These are phyloP conservation scores for Seriola quinqueradiata DNA, from an alignment of 2,113 vertebrate genomes.

Conservation along the genomic window DNA sequence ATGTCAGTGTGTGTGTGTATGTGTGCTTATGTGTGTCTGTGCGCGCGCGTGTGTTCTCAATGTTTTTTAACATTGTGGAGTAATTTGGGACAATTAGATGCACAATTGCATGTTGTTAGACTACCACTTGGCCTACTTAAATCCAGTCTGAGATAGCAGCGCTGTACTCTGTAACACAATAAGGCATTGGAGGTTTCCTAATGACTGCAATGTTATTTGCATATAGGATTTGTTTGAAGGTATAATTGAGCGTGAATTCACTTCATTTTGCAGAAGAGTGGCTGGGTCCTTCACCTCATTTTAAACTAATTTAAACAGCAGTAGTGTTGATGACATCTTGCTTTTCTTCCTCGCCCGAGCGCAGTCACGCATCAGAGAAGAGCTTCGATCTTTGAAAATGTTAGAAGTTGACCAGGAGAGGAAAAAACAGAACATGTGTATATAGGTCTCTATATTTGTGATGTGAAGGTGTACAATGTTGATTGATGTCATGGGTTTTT, in stretches of 20 bases:
- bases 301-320: constrained; percentile 29
- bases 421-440: constrained; percentile 27
- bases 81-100: constrained; percentile 25
- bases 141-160: constrained; percentile 20
- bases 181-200: constrained; percentile 14
- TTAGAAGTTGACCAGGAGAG: not conserved
- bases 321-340: not conserved
- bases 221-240: constrained; percentile 16
- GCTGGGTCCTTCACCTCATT: constrained; percentile 17
- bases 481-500: constrained; percentile 24
- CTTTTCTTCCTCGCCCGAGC: constrained; percentile 1
- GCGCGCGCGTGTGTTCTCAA: not conserved
- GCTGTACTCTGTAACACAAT: constrained; percentile 34
- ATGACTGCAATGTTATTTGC: constrained; percentile 26
- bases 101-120: constrained; percentile 48
- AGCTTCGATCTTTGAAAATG: not conserved
- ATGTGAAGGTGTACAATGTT: constrained; percentile 61
- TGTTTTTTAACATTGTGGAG: constrained; percentile 32
- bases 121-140: constrained; percentile 49
- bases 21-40: not conserved
- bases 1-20: not conserved
- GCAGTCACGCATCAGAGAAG: not conserved
- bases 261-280: constrained; percentile 13
- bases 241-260: not conserved
- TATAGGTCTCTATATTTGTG: constrained; percentile 41